Percentiles rank a stretch among this genome's conserved stretches.
phyloP scores from a whole-genome alignment of 2,797 vertebrate genomes.

The Falco concolor region DNA sequence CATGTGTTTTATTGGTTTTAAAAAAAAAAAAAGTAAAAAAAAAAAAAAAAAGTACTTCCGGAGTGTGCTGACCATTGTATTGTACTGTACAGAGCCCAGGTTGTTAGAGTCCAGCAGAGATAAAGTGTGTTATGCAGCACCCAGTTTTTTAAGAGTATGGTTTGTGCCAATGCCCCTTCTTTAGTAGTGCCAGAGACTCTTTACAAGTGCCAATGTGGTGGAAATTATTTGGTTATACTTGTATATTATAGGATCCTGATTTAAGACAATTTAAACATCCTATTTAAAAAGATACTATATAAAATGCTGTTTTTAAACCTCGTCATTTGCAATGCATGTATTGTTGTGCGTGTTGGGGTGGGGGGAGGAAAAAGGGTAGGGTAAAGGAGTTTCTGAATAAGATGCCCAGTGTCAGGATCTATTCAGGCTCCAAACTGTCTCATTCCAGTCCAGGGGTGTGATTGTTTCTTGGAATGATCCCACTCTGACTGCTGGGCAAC shows the following conservation, averaged over 20 bases:
- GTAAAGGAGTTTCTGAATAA: slow-evolving; percentile 52
- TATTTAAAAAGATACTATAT: slow-evolving; percentile 75
- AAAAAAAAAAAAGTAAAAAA: neutral
- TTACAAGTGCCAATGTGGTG: slow-evolving; percentile 87
- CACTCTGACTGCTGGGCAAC: slow-evolving; percentile 69
- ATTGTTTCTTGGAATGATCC: slow-evolving; percentile 37
- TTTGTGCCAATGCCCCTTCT: slow-evolving; percentile 86
- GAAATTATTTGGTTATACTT: slow-evolving; percentile 78
- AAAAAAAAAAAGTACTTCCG: neutral
- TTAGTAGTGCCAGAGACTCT: slow-evolving; percentile 84
- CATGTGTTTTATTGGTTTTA: slow-evolving; percentile 36
- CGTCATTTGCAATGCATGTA: slow-evolving; percentile 90
- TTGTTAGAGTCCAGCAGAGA: slow-evolving; percentile 57
- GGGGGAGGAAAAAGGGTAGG: slow-evolving; percentile 67
- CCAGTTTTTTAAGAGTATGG: slow-evolving; percentile 66
- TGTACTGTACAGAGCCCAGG: slow-evolving; percentile 46
- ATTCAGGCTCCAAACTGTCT: slow-evolving; percentile 36
- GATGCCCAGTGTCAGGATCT: slow-evolving; percentile 29
- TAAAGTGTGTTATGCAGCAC: slow-evolving; percentile 55
- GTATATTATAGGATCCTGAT: slow-evolving; percentile 82
- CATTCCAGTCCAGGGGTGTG: slow-evolving; percentile 46
- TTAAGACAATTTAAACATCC: slow-evolving; percentile 81
- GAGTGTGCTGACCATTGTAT: slow-evolving; percentile 46
- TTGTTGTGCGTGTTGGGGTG: slow-evolving; percentile 60
- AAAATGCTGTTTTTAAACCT: slow-evolving; percentile 80